Evolutionary conservation across 2,888 invertebrate species (phyloP), one percentile per base, ranked within the genome.

Genomic region (Lithophane leautieri): DNA sequence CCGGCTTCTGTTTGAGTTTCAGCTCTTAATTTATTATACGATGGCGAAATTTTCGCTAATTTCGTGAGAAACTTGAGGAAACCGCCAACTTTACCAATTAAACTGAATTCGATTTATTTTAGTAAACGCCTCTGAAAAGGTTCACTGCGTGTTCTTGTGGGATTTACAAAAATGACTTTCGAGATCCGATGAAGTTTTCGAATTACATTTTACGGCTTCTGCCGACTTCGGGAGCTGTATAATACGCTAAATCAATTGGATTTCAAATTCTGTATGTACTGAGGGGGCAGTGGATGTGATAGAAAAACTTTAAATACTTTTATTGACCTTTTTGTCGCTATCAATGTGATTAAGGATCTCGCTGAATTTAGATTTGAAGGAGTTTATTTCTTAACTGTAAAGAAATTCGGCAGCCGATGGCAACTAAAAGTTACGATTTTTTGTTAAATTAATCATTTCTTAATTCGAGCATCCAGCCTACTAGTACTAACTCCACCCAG

Each of bases 61-160:
- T 93, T 90, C 86, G 85, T 84, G 86, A 83, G 86, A 87, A 93
- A 90, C 92, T 92, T 87, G 88, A 89, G 88, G 75, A 83, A 88
- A 89, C 87, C 86, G 81, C 89, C 82, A 94, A 94, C 94, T 94
- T 94, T 94, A 89, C 91, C 92, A 94, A 94, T 94, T 94, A 94
- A 93, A 93, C 88, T 86, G 87, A 89, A 92, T 93, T 93, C 92
- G 92, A 92, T 92, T 94, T 92, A 91, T 93, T 92, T 91, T 89
- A 89, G 91, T 90, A 90, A 91, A 91, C 88, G 91, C 89, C 86
- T 87, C 82, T 85, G 84, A 86, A 88, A 87, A 86, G 88, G 84
- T 84, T 86, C 83, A 71, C 81, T 84, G 83, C 83, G 86, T 87
- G 87, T 87, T 89, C 89, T 87, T 87, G 89, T 83, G 87, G 89